Base-by-base conservation (phyloP, 2,888 invertebrate species). In the Hyposoter dolosus region DNA sequence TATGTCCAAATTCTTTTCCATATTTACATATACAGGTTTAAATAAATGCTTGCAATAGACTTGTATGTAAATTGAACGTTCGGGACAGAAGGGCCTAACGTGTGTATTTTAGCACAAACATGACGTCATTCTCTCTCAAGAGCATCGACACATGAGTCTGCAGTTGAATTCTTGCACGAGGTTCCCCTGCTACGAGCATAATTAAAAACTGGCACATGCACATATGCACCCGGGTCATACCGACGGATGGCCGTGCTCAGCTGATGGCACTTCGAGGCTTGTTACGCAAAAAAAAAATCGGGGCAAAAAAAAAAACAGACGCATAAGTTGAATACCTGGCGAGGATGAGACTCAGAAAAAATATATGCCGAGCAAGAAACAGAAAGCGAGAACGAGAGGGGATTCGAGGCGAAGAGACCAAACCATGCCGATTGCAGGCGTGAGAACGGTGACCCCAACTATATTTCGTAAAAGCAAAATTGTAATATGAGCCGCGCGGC, bases 201-300 rank as follows among this genome's bases (percentile, higher is more conserved):
- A 92, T 92, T 91, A 90, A 90, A 91, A 91, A 90, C 89, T 89
- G 87, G 87, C 87, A 90, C 89, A 79, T 79, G 85, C 83, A 68
- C 80, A 77, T n/a, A n/a, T 50, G 63, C 65, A 81, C 74, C 76
- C 79, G 79, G 87, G 88, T 87, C 84, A 85, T 74, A 74, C 66
- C 40, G 66, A 77, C 50, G 68, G 43, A 80, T 65, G 76, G 43
- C 88, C 78, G 82, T 76, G 72, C 68, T 69, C 60, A 1, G 28
- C 28, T 28, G 28, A 35, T 77, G 50, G 17, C 35, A 68, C 60
- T 45, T 28, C 28, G 53, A 43, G 40, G 35, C 63, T 53, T 47
- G 77, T 86, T 81, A 74, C 86, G 83, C 74, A 86, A 86, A 83
- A 85, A 85, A 83, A 71, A 65, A 63, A 63, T 23, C 47, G n/a